Evolutionary conservation across 2,113 vertebrate species (phyloP), one percentile per base, ranked within the genome.

Genomic region (Microtus oregoni): DNA sequence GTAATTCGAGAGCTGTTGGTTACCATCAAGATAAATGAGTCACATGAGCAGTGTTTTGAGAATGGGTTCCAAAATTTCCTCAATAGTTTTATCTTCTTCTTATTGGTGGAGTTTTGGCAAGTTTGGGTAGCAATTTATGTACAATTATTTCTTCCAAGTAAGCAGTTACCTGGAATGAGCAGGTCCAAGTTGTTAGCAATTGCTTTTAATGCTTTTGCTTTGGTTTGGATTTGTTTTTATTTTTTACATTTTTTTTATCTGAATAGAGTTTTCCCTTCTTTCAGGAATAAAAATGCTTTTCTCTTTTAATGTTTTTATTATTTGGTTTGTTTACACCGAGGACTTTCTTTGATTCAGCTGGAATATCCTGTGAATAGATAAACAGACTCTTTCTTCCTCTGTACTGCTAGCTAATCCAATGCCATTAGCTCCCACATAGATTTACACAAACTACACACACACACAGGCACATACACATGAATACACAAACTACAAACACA

Each of bases 221-320:
- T 83, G 28, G 24, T 72, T 95, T 91, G 75, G 28, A 75, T 61
- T 58, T 58, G 55, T 3, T 58, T 58, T 58, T 58, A 19, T 19
- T 58, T 75, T 24, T 35, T 83, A 1, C 1, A 0, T 47, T 41
- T 17, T 17, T 55, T 90, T 70, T 87, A 35, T 47, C 70, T 79
- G 75, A 92, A 63, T 50, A 85, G 30, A 73, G 20, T 3, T 6
- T 41, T 52, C 78, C 24, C 47, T 50, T 41, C 11, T 72, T 89
- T 50, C 94, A 70, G 50, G 17, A 89, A 44, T 76, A 67, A 55
- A 7, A 85, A 79, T 50, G 73, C n/a, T 76, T 28, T 30, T 93
- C 92, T 90, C 24, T 76, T 91, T 91, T 67, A 91, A 72, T 61
- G 1, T 41, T 72, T 81, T 92, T 81, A 90, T 70, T 65, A 79